phyloP scores from a whole-genome alignment of 2,113 vertebrate species.

The Miniopterus natalensis region DNA sequence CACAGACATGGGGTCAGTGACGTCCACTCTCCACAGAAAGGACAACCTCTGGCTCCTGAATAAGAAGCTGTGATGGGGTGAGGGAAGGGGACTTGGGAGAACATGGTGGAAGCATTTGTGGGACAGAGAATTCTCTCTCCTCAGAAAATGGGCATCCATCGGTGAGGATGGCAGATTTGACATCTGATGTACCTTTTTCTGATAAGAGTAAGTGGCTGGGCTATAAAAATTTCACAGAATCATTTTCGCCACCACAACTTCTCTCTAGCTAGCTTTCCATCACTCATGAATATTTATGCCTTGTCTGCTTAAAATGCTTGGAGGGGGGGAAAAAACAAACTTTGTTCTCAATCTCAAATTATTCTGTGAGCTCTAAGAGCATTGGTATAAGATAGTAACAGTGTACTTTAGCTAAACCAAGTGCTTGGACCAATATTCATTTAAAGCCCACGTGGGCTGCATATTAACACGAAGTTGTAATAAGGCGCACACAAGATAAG shows the following conservation, averaged over 20 bases:
- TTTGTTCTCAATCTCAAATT: conserved; percentile 3
- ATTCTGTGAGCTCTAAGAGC: background rate
- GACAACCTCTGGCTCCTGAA: background rate
- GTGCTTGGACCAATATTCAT: background rate
- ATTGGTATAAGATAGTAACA: background rate
- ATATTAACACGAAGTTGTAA: background rate
- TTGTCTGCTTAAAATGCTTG: conserved; percentile 66
- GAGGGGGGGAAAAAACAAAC: background rate
- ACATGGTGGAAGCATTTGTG: fast-evolving
- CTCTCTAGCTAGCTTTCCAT: conserved; percentile 46
- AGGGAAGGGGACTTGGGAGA: background rate
- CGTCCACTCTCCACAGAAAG: background rate
- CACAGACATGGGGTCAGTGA: background rate
- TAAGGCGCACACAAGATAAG: background rate
- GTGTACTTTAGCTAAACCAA: background rate
- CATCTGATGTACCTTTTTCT: background rate
- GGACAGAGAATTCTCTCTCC: background rate
- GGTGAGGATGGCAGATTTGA: background rate
- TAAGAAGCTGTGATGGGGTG: fast-evolving
- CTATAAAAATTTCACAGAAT: conserved; percentile 27
- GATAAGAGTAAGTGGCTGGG: background rate
- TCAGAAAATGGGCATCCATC: background rate
- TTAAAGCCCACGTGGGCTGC: background rate
- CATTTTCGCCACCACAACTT: background rate
- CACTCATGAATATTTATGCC: conserved; percentile 39